These are phyloP conservation scores for Agrilus cyanescens DNA, from an alignment of 2,888 invertebrate species.

Conservation along the genomic window DNA sequence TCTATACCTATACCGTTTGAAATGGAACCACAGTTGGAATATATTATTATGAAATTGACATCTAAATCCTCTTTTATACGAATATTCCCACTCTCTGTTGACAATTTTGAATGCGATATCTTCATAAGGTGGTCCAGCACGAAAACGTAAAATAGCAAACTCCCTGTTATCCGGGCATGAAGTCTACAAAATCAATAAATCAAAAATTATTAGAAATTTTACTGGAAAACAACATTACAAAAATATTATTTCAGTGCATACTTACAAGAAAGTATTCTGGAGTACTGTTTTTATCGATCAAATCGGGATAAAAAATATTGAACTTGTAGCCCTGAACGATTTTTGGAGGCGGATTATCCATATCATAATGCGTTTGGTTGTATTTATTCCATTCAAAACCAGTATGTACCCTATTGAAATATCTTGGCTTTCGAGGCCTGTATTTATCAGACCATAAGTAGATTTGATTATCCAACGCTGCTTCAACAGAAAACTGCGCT, in stretches of 20 bases:
- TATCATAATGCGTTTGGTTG: conserved; percentile 99
- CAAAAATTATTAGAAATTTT: too few relatives aligned
- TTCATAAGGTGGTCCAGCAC: conserved; percentile 99
- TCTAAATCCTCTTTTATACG: conserved; percentile 93
- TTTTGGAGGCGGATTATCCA: conserved; percentile 99
- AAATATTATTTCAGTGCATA: conserved; percentile 12
- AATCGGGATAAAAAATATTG: conserved; percentile 99
- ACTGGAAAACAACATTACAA: not conserved
- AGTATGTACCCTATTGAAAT: conserved; percentile 92
- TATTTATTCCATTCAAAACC: conserved; percentile 99
- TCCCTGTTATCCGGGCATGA: conserved; percentile 86
- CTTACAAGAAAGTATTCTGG: conserved; percentile 85
- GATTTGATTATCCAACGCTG: conserved; percentile 71
- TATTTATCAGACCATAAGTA: conserved; percentile 98
- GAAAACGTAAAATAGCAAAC: conserved; percentile 88
- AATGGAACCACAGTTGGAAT: conserved; percentile 99
- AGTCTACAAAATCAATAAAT: conserved; percentile 45
- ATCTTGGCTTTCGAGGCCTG: conserved; percentile 90
- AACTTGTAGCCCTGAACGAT: conserved; percentile 99
- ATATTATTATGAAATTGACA: conserved; percentile 99
- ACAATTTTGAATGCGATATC: conserved; percentile 99
- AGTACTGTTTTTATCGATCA: conserved; percentile 85
- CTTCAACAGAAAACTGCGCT: conserved; percentile 84
- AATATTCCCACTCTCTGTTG: conserved; percentile 98
- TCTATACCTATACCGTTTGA: conserved; percentile 94